Evolutionary conservation across 2,888 invertebrate genomes (phyloP).

Genomic region (Drosophila austrosaltans): DNA sequence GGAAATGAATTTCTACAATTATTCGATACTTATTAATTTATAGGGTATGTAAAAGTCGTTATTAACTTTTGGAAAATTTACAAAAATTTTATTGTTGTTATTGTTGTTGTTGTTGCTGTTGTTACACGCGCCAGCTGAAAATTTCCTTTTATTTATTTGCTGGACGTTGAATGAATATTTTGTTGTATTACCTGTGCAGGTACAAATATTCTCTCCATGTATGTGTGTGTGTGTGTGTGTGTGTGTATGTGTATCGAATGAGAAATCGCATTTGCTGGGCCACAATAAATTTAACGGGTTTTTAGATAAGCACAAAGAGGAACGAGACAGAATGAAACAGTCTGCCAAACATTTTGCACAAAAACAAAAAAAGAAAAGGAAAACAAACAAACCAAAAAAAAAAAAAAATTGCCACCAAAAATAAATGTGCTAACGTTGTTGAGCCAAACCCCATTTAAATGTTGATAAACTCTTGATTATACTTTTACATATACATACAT

Average conservation of each 20-base stretch:
- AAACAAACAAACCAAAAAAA: conserved; percentile 14
- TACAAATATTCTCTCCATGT: conserved; percentile 7
- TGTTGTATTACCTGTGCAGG: conserved; percentile 49
- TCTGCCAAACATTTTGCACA: conserved; percentile 11
- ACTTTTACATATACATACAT: conserved; percentile 20
- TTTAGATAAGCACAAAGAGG: conserved; percentile 67
- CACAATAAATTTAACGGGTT: conserved; percentile 68
- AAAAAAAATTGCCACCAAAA: not conserved
- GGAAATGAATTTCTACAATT: too few relatives aligned
- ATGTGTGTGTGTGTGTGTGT: conserved; percentile 15
- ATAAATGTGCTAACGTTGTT: conserved; percentile 14
- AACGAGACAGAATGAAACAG: conserved; percentile 31
- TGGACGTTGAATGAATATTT: conserved; percentile 63
- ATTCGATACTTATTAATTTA: not conserved
- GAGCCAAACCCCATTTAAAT: conserved; percentile 36
- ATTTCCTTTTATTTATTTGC: conserved; percentile 67
- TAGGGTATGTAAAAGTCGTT: not conserved
- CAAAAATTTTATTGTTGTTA: conserved; percentile 8
- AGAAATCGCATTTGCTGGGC: conserved; percentile 55
- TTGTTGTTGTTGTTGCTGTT: conserved; percentile 34
- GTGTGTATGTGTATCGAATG: conserved; percentile 58
- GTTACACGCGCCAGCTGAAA: conserved; percentile 47
- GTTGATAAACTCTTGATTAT: conserved; percentile 41
- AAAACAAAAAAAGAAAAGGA: conserved; percentile 34
- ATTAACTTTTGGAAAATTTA: not conserved